phyloP scores from a whole-genome alignment of 2,797 vertebrate genomes.

The Thaleichthys pacificus region DNA sequence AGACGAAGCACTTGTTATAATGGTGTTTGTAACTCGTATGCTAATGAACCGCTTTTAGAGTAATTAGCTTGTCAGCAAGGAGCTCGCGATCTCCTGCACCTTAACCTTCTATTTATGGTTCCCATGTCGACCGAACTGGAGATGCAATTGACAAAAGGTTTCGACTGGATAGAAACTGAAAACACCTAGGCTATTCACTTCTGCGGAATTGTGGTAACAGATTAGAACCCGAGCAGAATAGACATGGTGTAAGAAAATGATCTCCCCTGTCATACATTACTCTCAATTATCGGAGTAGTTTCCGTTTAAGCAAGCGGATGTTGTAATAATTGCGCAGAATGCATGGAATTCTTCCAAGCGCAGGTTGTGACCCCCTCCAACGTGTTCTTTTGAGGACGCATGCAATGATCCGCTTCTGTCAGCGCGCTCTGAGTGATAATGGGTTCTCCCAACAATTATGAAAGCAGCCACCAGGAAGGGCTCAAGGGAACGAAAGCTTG shows the following conservation, averaged over 20 bases:
- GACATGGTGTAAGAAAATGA: not conserved
- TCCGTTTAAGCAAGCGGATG: not conserved
- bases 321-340: conserved; percentile 2
- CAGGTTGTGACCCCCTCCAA: conserved; percentile 2
- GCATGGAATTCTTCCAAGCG: not conserved
- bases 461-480: conserved; percentile 40
- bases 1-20: conserved; percentile 64
- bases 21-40: conserved; percentile 50
- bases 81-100: conserved; percentile 57
- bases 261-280: not conserved
- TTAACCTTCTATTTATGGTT: conserved; percentile 57
- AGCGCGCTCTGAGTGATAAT: conserved; percentile 53
- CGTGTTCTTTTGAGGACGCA: conserved; percentile 42
- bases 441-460: conserved; percentile 41
- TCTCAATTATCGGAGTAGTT: not conserved
- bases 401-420: conserved; percentile 56
- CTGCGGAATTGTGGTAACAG: not conserved
- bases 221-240: not conserved
- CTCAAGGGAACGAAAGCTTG: conserved; percentile 46
- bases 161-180: not conserved
- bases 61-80: conserved; percentile 51
- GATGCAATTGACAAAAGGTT: conserved; percentile 17
- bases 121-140: conserved; percentile 7
- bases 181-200: not conserved
- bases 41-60: conserved; percentile 45